phyloP scores from a whole-genome alignment of 2,113 vertebrate species.

The Carettochelys insculpta region DNA sequence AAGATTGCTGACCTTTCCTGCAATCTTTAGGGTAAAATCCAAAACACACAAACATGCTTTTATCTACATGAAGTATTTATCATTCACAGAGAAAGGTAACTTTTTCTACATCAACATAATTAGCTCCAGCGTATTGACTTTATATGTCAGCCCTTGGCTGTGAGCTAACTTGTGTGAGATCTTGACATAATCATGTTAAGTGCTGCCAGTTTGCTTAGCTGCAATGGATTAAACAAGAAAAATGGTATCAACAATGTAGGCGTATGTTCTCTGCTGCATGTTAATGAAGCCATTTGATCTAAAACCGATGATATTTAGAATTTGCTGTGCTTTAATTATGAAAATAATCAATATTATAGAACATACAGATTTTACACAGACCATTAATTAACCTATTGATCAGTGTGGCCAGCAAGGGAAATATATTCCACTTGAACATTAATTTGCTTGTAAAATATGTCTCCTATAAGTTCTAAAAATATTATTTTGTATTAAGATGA shows the following conservation, averaged over 20 bases:
- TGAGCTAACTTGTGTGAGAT: constrained; percentile 70
- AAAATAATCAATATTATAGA: constrained; percentile 65
- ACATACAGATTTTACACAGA: constrained; percentile 36
- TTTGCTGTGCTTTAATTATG: constrained; percentile 64
- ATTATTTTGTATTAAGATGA: neutral
- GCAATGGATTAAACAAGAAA: constrained; percentile 66
- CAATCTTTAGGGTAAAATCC: constrained; percentile 57
- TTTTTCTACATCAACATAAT: constrained; percentile 73
- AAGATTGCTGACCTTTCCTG: constrained; percentile 55
- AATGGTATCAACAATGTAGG: constrained; percentile 56
- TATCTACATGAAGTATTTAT: constrained; percentile 58
- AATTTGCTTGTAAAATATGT: constrained; percentile 39
- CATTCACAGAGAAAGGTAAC: constrained; percentile 59
- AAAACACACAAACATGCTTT: constrained; percentile 51
- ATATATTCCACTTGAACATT: constrained; percentile 40
- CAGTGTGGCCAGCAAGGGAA: constrained; percentile 15
- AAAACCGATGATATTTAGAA: constrained; percentile 67
- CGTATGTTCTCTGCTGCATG: constrained; percentile 14
- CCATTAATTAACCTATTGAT: constrained; percentile 65
- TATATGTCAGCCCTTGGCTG: constrained; percentile 66
- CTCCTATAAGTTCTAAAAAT: constrained; percentile 5
- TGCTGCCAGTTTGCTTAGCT: constrained; percentile 64
- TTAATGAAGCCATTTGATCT: constrained; percentile 55
- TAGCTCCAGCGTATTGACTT: constrained; percentile 64
- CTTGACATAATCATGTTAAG: constrained; percentile 77